Evolutionary conservation across 2,113 vertebrate genomes (phyloP).

Genomic region (Xiphophorus hellerii): DNA sequence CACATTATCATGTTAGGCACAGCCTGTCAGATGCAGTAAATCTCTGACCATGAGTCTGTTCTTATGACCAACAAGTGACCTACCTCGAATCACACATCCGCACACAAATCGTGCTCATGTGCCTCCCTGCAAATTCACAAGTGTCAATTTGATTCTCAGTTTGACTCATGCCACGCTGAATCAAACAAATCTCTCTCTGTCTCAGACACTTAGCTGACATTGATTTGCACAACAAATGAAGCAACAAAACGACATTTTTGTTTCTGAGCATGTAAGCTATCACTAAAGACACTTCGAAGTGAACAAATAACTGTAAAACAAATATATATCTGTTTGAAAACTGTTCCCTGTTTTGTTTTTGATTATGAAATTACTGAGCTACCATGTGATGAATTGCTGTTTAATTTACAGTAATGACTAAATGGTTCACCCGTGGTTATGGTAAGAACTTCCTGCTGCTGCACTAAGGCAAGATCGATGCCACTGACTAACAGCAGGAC

Average conservation of each 20-base stretch:
- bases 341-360: background rate
- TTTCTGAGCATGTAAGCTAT: constrained; percentile 7
- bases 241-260: constrained; percentile 29
- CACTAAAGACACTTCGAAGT: constrained; percentile 13
- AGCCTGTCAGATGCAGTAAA: constrained; percentile 36
- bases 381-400: background rate
- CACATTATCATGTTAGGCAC: constrained; percentile 25
- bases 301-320: background rate
- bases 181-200: constrained; percentile 20
- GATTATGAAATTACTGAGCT: constrained; percentile 4
- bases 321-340: background rate
- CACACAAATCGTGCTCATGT: constrained; percentile 6
- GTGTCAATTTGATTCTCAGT: constrained; percentile 5
- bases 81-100: constrained; percentile 14
- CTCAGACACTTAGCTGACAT: constrained; percentile 27
- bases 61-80: constrained; percentile 45
- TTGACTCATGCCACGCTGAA: constrained; percentile 27
- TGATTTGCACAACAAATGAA: constrained; percentile 40
- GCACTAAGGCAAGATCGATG: constrained; percentile 20
- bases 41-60: constrained; percentile 35
- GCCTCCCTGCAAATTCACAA: constrained; percentile 1
- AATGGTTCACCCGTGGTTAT: constrained; percentile 20
- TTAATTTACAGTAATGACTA: constrained; percentile 27
- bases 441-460: constrained; percentile 8
- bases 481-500: constrained; percentile 8